Evolutionary conservation across 2,113 vertebrate genomes (phyloP).

Genomic region (Bubo blakistoni): DNA sequence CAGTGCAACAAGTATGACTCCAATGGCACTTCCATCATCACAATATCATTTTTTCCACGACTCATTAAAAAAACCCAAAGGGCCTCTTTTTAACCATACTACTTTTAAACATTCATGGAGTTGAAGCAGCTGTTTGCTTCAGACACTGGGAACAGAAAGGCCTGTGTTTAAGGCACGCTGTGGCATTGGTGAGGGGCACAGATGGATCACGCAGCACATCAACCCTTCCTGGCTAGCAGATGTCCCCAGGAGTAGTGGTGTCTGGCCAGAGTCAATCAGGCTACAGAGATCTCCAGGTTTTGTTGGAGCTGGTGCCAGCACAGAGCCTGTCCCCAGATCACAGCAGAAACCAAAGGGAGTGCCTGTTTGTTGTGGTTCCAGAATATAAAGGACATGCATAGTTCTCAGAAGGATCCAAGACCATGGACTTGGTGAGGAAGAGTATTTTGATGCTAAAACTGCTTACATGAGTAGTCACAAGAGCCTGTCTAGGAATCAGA

Average conservation of each 20-base stretch:
- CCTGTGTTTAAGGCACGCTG: neutral
- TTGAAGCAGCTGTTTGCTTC: neutral
- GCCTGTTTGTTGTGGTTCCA: rapidly evolving
- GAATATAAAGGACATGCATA: neutral
- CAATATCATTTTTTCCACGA: neutral
- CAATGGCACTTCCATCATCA: neutral
- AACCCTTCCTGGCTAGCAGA: neutral
- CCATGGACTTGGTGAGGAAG: neutral
- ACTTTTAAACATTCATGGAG: neutral
- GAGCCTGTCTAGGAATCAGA: neutral
- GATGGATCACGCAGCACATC: neutral
- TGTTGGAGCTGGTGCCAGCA: neutral
- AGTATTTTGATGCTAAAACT: neutral
- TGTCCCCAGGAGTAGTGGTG: too few relatives aligned
- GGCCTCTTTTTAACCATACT: neutral
- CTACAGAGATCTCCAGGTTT: neutral
- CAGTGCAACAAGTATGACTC: neutral
- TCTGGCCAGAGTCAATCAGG: neutral
- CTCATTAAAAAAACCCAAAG: neutral
- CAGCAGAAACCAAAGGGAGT: neutral
- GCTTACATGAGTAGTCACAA: neutral
- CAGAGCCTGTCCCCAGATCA: neutral
- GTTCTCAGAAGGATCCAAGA: neutral
- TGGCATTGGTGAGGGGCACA: neutral
- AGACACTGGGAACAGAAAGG: neutral